phyloP scores from a whole-genome alignment of 2,797 vertebrate genomes.

The Aldrovandia affinis region DNA sequence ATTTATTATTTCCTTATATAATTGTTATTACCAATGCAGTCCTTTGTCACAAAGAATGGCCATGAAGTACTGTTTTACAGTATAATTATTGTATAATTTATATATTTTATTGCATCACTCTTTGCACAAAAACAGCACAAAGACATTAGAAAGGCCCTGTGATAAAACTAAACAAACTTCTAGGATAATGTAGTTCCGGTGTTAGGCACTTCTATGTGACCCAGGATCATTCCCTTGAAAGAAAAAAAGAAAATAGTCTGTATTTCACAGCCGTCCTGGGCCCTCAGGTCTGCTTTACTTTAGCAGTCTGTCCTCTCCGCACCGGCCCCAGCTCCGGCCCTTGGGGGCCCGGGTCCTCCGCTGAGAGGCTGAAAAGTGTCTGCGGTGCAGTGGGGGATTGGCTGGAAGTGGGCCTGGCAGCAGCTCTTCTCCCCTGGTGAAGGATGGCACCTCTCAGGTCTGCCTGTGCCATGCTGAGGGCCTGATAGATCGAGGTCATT shows the following conservation, averaged over 20 bases:
- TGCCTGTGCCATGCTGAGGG: slow-evolving; percentile 64
- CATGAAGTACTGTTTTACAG: neutral
- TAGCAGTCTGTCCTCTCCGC: too few relatives aligned
- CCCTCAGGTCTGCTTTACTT: neutral
- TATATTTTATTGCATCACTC: neutral
- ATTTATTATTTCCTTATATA: neutral
- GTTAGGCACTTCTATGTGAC: neutral
- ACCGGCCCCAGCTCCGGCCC: too few relatives aligned
- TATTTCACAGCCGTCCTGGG: neutral
- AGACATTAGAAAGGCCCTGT: neutral
- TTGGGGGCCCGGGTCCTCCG: neutral
- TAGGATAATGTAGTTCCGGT: neutral
- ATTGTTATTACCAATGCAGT: neutral
- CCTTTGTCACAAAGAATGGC: neutral
- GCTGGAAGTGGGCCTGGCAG: slow-evolving; percentile 39
- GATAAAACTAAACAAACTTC: neutral
- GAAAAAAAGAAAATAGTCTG: neutral
- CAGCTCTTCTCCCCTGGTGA: slow-evolving; percentile 58
- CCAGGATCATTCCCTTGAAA: neutral
- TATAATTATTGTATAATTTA: neutral
- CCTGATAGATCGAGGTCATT: slow-evolving; percentile 70
- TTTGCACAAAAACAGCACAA: neutral
- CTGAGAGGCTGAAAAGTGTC: slow-evolving; percentile 35
- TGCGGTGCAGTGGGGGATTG: slow-evolving; percentile 43
- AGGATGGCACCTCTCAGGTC: slow-evolving; percentile 68